Evolutionary conservation across 2,797 vertebrate genomes (phyloP).

Genomic region (Ceryle rudis): DNA sequence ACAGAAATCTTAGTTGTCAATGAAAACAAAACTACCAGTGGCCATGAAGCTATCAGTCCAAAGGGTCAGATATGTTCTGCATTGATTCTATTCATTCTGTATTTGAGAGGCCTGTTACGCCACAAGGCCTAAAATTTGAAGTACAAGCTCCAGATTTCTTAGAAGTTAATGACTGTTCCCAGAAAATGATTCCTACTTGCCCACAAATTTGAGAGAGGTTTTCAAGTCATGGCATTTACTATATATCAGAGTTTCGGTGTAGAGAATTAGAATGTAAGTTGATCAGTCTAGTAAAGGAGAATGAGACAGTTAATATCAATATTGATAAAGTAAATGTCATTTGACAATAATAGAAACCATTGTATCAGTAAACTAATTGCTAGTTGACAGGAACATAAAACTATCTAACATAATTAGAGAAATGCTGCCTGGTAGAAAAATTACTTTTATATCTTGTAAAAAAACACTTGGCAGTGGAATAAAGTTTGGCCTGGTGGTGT

Average conservation of each 20-base stretch:
- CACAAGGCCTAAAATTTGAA: not conserved
- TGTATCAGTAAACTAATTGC: not conserved
- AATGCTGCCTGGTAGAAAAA: not conserved
- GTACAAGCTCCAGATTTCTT: not conserved
- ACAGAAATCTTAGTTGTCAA: not conserved
- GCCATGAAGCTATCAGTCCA: not conserved
- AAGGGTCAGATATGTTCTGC: not conserved
- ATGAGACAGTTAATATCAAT: not conserved
- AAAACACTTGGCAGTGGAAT: not conserved
- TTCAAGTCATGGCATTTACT: not conserved
- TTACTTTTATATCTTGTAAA: not conserved
- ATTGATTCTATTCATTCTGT: not conserved
- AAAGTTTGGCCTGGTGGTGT: not conserved
- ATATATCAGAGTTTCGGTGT: not conserved
- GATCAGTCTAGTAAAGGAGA: not conserved
- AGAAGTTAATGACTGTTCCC: not conserved
- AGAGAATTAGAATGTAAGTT: not conserved
- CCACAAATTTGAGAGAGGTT: not conserved
- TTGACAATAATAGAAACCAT: not conserved
- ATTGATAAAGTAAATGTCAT: not conserved
- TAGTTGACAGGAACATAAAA: not conserved
- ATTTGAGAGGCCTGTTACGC: not conserved
- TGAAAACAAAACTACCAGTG: not conserved
- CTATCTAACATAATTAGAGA: not conserved
- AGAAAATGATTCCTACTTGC: not conserved